A percentile compares a stretch with the other conserved stretches of the same genome.
These are phyloP conservation scores for Phyllotreta striolata DNA, from an alignment of 2,888 invertebrate species.

Conservation along the genomic window DNA sequence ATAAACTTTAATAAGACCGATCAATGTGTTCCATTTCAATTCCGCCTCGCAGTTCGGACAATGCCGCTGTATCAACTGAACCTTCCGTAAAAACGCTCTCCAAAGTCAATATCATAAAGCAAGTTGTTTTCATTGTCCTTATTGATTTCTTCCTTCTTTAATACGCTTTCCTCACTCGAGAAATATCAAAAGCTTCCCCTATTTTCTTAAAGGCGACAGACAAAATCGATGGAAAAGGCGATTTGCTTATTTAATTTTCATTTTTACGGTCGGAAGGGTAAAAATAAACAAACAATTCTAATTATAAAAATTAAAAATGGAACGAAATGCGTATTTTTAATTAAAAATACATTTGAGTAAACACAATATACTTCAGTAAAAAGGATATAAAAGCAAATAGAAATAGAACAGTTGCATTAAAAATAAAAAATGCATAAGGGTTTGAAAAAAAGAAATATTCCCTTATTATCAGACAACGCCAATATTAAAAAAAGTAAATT, in stretches of 20 bases:
- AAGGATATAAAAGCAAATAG: too few species aligned
- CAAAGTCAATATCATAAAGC: constrained; percentile 45
- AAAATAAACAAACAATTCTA: constrained; percentile 1
- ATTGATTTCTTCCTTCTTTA: constrained; percentile 40
- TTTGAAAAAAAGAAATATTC: too few species aligned
- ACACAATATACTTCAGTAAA: too few species aligned
- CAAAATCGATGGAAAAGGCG: constrained; percentile 29
- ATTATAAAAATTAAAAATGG: too few species aligned
- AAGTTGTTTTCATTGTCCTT: constrained; percentile 44
- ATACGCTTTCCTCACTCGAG: constrained; percentile 39
- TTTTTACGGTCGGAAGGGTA: constrained; percentile 6
- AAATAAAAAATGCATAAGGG: too few species aligned
- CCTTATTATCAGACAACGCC: too few species aligned
- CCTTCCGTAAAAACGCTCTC: constrained; percentile 32
- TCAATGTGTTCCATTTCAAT: constrained; percentile 27
- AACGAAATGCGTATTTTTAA: too few species aligned
- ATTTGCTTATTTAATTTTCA: constrained; percentile 27
- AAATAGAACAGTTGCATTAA: too few species aligned
- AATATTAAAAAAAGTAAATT: too few species aligned
- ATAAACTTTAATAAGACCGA: constrained; percentile 26
- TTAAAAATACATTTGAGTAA: too few species aligned
- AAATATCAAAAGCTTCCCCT: constrained; percentile 34
- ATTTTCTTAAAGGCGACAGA: constrained; percentile 30
- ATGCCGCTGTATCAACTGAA: constrained; percentile 32
- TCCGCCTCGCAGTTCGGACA: constrained; percentile 25